phyloP scores from a whole-genome alignment of 2,113 vertebrate species.

The Hystrix brachyura region DNA sequence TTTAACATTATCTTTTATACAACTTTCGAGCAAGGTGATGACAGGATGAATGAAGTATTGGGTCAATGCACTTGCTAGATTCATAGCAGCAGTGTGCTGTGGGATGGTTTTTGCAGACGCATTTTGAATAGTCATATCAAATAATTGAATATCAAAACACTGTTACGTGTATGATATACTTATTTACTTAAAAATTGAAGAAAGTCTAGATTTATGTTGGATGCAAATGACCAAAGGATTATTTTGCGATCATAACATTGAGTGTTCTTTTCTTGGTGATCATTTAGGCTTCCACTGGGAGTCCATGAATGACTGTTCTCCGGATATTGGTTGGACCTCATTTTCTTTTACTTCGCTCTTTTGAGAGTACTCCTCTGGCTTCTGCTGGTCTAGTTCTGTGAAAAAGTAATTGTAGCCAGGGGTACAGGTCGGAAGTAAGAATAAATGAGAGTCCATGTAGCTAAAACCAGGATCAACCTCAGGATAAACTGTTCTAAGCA shows the following conservation, averaged over 20 bases:
- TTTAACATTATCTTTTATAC: neutral
- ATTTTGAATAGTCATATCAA: neutral
- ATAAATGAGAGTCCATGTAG: neutral
- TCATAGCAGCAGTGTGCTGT: neutral
- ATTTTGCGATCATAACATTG: neutral
- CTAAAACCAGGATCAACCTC: conserved; percentile 37
- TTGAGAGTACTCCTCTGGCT: neutral
- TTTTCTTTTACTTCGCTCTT: conserved; percentile 1
- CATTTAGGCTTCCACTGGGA: neutral
- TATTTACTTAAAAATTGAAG: conserved; percentile 32
- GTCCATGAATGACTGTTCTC: neutral
- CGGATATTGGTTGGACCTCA: neutral
- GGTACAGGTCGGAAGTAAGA: neutral
- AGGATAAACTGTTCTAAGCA: conserved; percentile 47
- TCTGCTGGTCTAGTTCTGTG: conserved; percentile 47
- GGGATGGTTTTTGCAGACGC: conserved; percentile 2
- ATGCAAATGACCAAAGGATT: neutral
- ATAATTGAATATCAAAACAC: conserved; percentile 15
- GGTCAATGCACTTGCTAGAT: neutral
- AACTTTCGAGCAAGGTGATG: neutral
- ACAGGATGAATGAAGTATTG: neutral
- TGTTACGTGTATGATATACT: neutral
- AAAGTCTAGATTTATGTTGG: conserved; percentile 29
- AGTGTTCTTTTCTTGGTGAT: neutral
- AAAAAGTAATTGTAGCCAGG: neutral